phyloP scores from a whole-genome alignment of 23 tunicate genomes.

The Styela plicata region DNA sequence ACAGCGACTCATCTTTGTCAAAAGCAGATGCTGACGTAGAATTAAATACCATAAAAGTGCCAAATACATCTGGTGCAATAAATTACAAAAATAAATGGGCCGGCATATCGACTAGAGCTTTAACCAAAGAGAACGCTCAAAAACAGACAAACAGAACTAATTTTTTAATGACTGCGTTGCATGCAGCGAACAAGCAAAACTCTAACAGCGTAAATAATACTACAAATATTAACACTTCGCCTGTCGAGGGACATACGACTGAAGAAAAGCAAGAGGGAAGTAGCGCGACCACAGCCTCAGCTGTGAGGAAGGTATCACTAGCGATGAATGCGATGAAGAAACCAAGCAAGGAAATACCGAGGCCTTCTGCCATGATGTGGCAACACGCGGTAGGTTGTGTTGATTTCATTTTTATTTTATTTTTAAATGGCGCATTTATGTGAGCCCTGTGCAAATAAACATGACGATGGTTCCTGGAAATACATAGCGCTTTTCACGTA shows the following conservation, averaged over 20 bases:
- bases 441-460: too few species aligned
- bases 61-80: background rate
- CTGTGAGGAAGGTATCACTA: background rate
- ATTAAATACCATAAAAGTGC: background rate
- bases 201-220: too few species aligned
- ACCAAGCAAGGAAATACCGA: background rate
- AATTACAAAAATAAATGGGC: background rate
- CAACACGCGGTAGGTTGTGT: slow-evolving; percentile 20
- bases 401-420: background rate
- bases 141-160: background rate
- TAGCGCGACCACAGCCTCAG: too few species aligned
- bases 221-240: background rate
- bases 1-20: background rate
- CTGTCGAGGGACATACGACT: background rate
- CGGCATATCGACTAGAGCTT: background rate
- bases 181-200: too few species aligned
- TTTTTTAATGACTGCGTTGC: background rate
- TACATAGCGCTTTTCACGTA: too few species aligned
- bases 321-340: background rate
- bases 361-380: slow-evolving; percentile 3
- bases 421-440: too few species aligned
- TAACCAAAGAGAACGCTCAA: background rate
- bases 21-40: background rate
- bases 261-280: background rate
- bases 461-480: too few species aligned